phyloP scores from a whole-genome alignment of 1,140 invertebrate species.

The Tetramorium simillimum region DNA sequence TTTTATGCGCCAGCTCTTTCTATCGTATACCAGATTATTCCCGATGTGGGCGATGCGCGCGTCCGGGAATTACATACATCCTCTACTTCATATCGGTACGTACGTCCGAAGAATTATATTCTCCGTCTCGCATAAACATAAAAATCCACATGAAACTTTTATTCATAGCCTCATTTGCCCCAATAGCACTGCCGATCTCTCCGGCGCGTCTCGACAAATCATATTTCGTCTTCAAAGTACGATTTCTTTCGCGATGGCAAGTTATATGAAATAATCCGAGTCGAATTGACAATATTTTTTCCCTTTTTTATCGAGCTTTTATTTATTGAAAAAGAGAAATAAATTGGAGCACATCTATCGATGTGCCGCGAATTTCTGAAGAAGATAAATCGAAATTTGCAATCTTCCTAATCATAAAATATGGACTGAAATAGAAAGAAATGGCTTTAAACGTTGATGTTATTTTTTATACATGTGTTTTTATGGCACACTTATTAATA shows the following conservation, averaged over 20 bases:
- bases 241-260: background rate
- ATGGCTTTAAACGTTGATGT: background rate
- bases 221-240: background rate
- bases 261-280: background rate
- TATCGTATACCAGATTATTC: constrained; percentile 45
- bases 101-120: constrained; percentile 45
- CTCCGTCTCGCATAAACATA: constrained; percentile 32
- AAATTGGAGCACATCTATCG: background rate
- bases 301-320: background rate
- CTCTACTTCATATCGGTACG: constrained; percentile 24
- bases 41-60: constrained; percentile 22
- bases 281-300: background rate
- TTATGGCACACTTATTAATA: background rate
- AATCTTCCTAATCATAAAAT: background rate
- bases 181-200: constrained; percentile 7
- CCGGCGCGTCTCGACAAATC: constrained; percentile 14
- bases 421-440: background rate
- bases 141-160: constrained; percentile 51
- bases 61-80: constrained; percentile 22
- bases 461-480: background rate
- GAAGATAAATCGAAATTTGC: background rate
- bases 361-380: background rate
- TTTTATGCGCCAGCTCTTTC: constrained; percentile 30
- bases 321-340: background rate
- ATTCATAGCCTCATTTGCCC: constrained; percentile 21